These are phyloP conservation scores for Chloropsis hardwickii DNA, from an alignment of 2,113 vertebrate species.

Conservation along the genomic window DNA sequence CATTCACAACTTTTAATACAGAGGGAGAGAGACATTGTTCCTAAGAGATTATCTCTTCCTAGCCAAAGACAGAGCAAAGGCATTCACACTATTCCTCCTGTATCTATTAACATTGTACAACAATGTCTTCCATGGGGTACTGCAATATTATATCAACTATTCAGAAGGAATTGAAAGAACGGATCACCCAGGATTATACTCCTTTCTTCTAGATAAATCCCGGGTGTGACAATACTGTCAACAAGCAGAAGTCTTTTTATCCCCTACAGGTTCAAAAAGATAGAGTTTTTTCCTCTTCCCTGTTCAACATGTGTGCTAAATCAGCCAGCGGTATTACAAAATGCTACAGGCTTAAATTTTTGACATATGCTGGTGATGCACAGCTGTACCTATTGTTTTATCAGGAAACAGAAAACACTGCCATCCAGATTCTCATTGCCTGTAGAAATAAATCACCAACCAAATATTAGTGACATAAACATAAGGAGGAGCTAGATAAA, in stretches of 20 bases:
- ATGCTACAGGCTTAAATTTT: not conserved
- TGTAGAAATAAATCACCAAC: not conserved
- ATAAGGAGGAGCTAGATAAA: not conserved
- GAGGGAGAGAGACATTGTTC: not conserved
- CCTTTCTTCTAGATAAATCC: not conserved
- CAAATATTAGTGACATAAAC: not conserved
- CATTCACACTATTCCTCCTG: rapidly evolving
- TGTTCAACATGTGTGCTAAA: not conserved
- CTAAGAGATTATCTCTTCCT: not conserved
- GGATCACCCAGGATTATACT: not conserved
- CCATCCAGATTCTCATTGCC: not conserved
- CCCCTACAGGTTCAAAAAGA: not conserved
- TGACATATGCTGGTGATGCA: not conserved
- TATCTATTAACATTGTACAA: not conserved
- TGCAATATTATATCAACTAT: not conserved
- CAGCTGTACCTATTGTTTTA: not conserved
- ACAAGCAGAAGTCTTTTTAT: not conserved
- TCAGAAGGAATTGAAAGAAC: not conserved
- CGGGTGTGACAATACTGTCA: not conserved
- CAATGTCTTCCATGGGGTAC: not conserved
- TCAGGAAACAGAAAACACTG: not conserved
- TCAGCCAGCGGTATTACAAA: not conserved
- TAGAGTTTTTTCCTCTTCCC: not conserved
- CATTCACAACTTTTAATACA: not conserved
- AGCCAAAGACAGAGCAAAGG: not conserved